phyloP scores from a whole-genome alignment of 2,888 invertebrate species.

The Cantharis nigra region DNA sequence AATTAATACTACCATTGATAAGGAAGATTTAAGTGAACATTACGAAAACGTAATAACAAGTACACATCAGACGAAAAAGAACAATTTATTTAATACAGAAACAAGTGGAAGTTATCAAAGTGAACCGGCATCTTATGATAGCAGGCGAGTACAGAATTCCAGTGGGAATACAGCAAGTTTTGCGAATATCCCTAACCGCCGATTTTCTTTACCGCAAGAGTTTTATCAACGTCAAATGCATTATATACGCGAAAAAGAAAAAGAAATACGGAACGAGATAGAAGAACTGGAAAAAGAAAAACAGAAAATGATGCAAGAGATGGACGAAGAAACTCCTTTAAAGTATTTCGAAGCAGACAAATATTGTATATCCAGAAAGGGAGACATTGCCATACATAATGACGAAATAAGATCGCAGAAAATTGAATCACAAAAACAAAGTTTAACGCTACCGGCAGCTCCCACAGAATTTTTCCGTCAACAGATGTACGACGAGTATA shows the following conservation, averaged over 20 bases:
- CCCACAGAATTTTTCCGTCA: conserved; percentile 74
- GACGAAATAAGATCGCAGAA: conserved; percentile 27
- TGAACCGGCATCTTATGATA: conserved; percentile 17
- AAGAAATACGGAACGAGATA: conserved; percentile 69
- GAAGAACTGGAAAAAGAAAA: conserved; percentile 66
- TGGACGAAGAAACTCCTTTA: conserved; percentile 55
- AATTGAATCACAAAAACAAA: conserved; percentile 37
- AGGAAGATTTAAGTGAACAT: conserved; percentile 57
- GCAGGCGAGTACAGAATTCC: conserved; percentile 18
- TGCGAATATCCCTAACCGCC: conserved; percentile 41
- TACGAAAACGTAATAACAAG: conserved; percentile 13
- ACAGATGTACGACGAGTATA: conserved; percentile 84
- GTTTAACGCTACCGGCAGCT: conserved; percentile 53
- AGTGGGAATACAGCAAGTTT: conserved; percentile 15
- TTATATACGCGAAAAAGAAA: conserved; percentile 69
- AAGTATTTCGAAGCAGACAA: conserved; percentile 56
- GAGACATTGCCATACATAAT: conserved; percentile 54
- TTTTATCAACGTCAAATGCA: conserved; percentile 67
- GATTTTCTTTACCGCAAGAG: conserved; percentile 69
- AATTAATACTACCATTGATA: conserved; percentile 40
- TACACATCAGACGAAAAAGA: neutral
- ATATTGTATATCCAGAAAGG: conserved; percentile 56
- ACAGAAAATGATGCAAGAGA: conserved; percentile 45
- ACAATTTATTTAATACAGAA: neutral
- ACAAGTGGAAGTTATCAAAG: conserved; percentile 16